Conservation (phyloP, 2,888 invertebrate species). For the Drosophila antonietae region DNA sequence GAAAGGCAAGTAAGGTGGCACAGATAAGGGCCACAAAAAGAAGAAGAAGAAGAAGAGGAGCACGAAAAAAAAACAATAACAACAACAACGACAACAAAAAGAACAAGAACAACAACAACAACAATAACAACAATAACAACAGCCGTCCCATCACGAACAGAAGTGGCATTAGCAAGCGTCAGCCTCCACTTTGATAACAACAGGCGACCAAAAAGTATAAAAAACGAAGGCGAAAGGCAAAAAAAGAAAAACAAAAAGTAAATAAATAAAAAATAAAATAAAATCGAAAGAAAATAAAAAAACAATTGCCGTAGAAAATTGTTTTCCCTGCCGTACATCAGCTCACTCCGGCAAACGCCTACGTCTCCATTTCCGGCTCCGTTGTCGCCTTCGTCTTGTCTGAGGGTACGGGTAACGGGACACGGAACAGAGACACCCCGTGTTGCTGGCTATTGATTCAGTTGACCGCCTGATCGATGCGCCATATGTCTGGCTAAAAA, state of each 20-base stretch:
- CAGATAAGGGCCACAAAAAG: slow-evolving; percentile 45
- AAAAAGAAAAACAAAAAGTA: slow-evolving; percentile 16
- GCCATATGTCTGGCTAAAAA: slow-evolving; percentile 52
- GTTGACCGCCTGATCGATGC: slow-evolving; percentile 51
- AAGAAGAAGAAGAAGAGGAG: not conserved
- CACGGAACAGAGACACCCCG: not conserved
- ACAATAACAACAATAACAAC: slow-evolving; percentile 33
- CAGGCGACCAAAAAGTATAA: slow-evolving; percentile 8
- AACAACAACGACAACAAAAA: slow-evolving; percentile 23
- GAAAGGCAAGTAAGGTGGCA: slow-evolving; percentile 47
- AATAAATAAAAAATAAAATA: slow-evolving; percentile 8
- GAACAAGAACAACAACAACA: slow-evolving; percentile 18
- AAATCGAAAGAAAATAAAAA: slow-evolving; percentile 29
- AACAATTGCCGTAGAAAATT: slow-evolving; percentile 65
- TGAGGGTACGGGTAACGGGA: not conserved
- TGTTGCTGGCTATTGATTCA: slow-evolving; percentile 37
- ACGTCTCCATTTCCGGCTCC: not conserved
- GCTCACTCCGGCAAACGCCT: slow-evolving; percentile 6
- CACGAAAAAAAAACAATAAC: slow-evolving; percentile 2
- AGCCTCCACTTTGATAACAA: slow-evolving; percentile 58
- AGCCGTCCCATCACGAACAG: slow-evolving; percentile 58
- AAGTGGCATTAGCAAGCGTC: slow-evolving; percentile 59
- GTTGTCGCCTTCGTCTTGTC: not conserved
- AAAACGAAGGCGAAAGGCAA: slow-evolving; percentile 15
- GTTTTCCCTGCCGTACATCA: slow-evolving; percentile 37